Evolutionary conservation across 2,888 invertebrate genomes (phyloP).

Genomic region (Onchidella celtica): DNA sequence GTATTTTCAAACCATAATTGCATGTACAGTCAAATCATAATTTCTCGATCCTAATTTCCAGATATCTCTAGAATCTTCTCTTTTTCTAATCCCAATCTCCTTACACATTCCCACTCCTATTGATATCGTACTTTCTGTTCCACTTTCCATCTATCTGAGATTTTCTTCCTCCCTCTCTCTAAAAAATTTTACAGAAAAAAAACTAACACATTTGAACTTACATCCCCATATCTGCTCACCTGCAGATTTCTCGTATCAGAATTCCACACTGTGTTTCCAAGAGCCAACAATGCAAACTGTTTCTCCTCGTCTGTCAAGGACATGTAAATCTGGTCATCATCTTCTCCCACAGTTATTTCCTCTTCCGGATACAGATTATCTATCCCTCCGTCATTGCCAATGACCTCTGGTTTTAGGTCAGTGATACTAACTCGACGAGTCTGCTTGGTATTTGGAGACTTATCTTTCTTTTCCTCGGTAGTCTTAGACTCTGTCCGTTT

Average conservation of each 20-base stretch:
- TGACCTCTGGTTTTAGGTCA: constrained; percentile 62
- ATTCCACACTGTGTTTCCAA: constrained; percentile 74
- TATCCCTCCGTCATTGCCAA: constrained; percentile 72
- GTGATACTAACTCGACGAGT: constrained; percentile 59
- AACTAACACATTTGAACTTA: no score
- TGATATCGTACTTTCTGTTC: no score
- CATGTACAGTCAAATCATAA: no score
- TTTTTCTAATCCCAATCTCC: no score
- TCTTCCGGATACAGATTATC: constrained; percentile 64
- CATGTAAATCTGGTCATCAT: constrained; percentile 41
- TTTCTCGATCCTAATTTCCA: no score
- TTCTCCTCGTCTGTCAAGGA: constrained; percentile 71
- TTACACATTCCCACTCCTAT: no score
- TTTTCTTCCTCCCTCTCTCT: no score
- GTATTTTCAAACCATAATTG: no score
- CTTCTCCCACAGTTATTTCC: constrained; percentile 54
- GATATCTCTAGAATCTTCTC: no score
- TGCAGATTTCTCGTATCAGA: constrained; percentile 62
- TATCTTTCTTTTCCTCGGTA: not conserved
- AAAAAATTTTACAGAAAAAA: no score
- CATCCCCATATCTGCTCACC: constrained; percentile 21
- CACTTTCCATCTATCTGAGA: no score
- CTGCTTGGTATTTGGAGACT: constrained; percentile 33
- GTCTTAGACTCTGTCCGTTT: no score
- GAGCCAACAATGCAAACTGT: constrained; percentile 69